Evolutionary conservation across 1,140 invertebrate species (phyloP), one percentile per base, ranked within the genome.

Genomic region (Drosophila lacertosa): DNA sequence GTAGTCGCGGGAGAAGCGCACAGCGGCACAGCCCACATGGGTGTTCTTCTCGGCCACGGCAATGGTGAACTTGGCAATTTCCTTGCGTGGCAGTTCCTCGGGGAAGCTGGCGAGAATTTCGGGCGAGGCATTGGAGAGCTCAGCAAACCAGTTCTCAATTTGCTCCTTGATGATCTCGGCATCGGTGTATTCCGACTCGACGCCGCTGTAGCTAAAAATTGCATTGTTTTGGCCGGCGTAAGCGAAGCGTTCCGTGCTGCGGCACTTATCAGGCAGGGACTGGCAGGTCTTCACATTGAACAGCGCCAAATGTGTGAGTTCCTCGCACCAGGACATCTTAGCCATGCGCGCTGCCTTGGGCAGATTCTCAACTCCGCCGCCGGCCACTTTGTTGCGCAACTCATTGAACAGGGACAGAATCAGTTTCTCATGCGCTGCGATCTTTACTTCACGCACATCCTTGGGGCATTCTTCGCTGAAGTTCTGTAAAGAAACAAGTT

Each of bases 291-390:
- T 64, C 1, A 72, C 82, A 15, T 88, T 88, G 0, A 76, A 62
- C 0, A 66, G 26, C 0, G 77, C 81, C 44, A 88, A 18, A 15
- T 74, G 54, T 15, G 82, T 7, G 0, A 86, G 60, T 20, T 86
- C 80, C 40, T 84, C 73, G 44, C 80, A 84, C 80, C 80, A 86
- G 32, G 72, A 73, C 80, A 84, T 84, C 37, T 84, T 83, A 9
- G 80, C 80, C 80, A 84, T 84, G 11, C 80, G 80, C 2, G 69
- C 18, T 1, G 80, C 79, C 9, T 78, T 83, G 13, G 79, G 79
- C 2, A 82, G 45, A 5, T 40, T 37, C 5, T 83, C 59, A 10
- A 83, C 45, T 4, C 3, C 11, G 1, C 79, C 79, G 1, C 78
- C 79, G 11, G 79, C 79, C 1, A 83, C 71, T 1, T 77, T 83